A percentile compares a stretch with the other conserved stretches of the same genome.
Conservation (phyloP, 2,888 invertebrate genomes). For the Axea sp. region DNA sequence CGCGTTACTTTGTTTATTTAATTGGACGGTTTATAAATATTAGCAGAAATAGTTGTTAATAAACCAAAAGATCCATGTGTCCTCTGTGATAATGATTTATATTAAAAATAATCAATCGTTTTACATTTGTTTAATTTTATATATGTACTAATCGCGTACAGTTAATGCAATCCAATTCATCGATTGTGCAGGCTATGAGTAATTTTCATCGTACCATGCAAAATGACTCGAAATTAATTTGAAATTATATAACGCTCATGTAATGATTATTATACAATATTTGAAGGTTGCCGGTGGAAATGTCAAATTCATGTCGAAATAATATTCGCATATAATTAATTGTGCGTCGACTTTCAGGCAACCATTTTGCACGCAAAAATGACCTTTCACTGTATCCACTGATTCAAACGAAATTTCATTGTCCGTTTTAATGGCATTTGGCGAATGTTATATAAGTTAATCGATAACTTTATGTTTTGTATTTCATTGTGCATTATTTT, state of each 20-base stretch:
- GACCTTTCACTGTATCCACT: constrained; percentile 20
- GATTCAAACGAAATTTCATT: constrained; percentile 21
- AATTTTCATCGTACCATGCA: constrained; percentile 14
- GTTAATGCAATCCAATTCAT: neutral
- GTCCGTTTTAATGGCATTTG: neutral
- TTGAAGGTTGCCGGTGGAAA: constrained; percentile 34
- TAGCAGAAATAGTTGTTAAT: too few species aligned
- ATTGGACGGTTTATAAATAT: too few species aligned
- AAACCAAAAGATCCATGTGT: too few species aligned
- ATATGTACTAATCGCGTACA: neutral
- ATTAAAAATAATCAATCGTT: neutral
- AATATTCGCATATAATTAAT: constrained; percentile 39
- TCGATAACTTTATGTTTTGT: too few species aligned
- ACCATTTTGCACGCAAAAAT: constrained; percentile 23
- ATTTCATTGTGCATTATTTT: too few species aligned
- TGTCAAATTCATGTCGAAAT: constrained; percentile 36
- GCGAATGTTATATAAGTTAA: too few species aligned
- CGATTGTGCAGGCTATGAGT: constrained; percentile 5
- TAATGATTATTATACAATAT: constrained; percentile 19
- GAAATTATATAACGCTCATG: constrained; percentile 14
- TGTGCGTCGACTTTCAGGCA: constrained; percentile 23
- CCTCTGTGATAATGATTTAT: too few species aligned
- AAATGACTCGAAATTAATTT: constrained; percentile 29
- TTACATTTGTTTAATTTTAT: neutral
- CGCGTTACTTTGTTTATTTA: too few species aligned